A percentile compares a stretch with the other conserved stretches of the same genome.
phyloP scores from a whole-genome alignment of 2,113 vertebrate species.

The Ochotona princeps region DNA sequence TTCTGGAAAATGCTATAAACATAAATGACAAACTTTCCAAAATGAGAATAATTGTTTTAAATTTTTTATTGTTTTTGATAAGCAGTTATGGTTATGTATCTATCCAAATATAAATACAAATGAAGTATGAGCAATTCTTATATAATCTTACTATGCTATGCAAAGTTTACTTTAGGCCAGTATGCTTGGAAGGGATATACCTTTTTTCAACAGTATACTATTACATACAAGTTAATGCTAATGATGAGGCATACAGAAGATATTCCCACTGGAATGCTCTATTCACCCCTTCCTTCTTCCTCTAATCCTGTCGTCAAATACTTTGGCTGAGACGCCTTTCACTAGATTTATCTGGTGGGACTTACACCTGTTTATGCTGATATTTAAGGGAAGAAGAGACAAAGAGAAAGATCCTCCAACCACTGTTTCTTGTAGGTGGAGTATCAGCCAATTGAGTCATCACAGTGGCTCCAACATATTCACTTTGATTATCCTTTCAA shows the following conservation, averaged over 20 bases:
- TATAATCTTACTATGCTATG: slow-evolving; percentile 75
- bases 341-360: slow-evolving; percentile 66
- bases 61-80: slow-evolving; percentile 80
- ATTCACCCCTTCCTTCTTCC: not conserved
- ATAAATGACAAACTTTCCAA: slow-evolving; percentile 79
- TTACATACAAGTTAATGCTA: slow-evolving; percentile 37
- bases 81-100: slow-evolving; percentile 71
- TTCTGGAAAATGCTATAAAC: slow-evolving; percentile 80
- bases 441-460: too few relatives aligned
- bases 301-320: slow-evolving; percentile 4
- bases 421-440: too few relatives aligned
- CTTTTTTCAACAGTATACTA: slow-evolving; percentile 67
- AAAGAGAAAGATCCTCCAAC: too few relatives aligned
- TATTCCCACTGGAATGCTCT: slow-evolving; percentile 11
- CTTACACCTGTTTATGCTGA: slow-evolving; percentile 75
- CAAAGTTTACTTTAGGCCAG: slow-evolving; percentile 74
- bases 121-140: slow-evolving; percentile 78
- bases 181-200: slow-evolving; percentile 38
- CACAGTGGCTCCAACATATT: too few relatives aligned
- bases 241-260: slow-evolving; percentile 19
- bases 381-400: slow-evolving; percentile 63
- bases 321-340: slow-evolving; percentile 56
- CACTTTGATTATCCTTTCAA: slow-evolving; percentile 54
- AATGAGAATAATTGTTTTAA: slow-evolving; percentile 72
- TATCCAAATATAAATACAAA: slow-evolving; percentile 78